Evolutionary conservation across 2,797 vertebrate genomes (phyloP), one percentile per base, ranked within the genome.

Genomic region (Gallinago nigripennis): DNA sequence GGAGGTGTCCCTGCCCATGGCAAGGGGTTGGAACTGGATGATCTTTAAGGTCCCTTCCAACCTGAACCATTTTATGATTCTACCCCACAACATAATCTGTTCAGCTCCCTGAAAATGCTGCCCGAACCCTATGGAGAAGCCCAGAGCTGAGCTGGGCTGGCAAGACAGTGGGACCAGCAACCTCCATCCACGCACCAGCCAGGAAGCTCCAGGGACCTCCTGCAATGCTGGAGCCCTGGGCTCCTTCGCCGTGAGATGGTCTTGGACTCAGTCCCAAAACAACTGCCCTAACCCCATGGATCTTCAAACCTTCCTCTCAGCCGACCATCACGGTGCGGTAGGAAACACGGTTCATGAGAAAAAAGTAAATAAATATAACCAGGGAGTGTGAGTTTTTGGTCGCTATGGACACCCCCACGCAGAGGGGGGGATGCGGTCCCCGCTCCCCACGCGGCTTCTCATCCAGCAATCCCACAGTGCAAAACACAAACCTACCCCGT

Each of bases 171-270:
- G 53, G 31, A 68, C 66, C 82, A 45, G 35, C 35, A 63, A 35
- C 28, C 6, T 58, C 51, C 43, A 61, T 16, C 46, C 28, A 31
- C 0, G 0, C 1, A 6, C 33, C 15, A 39, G 41, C 21, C 0
- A 0, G 24, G 28, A 16, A 89, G 35, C 35, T 78, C 57, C 72
- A 88, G 46, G 2, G 14, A 45, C 2, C 5, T 16, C 31, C 41
- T 19, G 25, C 50, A 79, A 64, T 69, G 54, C 31, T 61, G 64
- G 39, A 79, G 28, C 60, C 45, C 30, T 20, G 25, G 21, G 65
- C 41, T 88, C n/a, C 66, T 88, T 60, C 28, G 14, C 57, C 17
- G 30, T 0, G 1, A 73, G 24, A 15, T 18, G 27, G 14, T 53
- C 46, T 43, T 64, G 20, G 71, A 53, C 75, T 83, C 46, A 60